Conservation (phyloP, 1,140 invertebrate genomes). For the Euura lappo region DNA sequence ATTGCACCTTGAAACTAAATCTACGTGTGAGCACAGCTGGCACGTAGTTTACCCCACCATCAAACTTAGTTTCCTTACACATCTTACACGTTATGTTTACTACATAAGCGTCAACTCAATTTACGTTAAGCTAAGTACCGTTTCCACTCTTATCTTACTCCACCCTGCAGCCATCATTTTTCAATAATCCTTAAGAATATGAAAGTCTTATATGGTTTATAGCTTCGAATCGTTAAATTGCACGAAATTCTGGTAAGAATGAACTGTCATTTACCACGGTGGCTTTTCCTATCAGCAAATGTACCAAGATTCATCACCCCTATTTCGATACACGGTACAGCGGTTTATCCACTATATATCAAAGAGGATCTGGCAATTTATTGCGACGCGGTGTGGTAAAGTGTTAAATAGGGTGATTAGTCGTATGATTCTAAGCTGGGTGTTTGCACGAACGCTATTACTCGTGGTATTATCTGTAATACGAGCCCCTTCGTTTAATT, state of each 20-base stretch:
- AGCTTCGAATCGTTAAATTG: too few relatives aligned
- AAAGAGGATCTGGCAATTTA: too few relatives aligned
- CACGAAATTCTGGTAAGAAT: not conserved
- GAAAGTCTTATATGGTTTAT: too few relatives aligned
- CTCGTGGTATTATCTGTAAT: not conserved
- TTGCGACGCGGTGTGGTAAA: not conserved
- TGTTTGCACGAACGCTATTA: not conserved
- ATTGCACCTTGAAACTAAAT: too few relatives aligned
- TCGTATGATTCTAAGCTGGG: not conserved
- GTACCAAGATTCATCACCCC: not conserved
- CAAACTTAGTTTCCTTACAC: too few relatives aligned
- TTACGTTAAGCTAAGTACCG: too few relatives aligned
- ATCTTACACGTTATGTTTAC: too few relatives aligned
- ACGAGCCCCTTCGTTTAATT: not conserved
- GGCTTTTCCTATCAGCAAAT: not conserved
- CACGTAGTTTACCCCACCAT: too few relatives aligned
- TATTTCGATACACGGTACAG: too few relatives aligned
- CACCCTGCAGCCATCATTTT: not conserved
- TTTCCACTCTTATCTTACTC: slow-evolving; percentile 7
- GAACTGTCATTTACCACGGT: not conserved
- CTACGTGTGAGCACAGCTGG: too few relatives aligned
- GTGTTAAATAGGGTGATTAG: not conserved
- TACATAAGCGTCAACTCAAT: too few relatives aligned
- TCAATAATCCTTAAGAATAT: not conserved
- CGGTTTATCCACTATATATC: too few relatives aligned